Conservation (phyloP, 2,797 vertebrate species). For the Oryzias sinensis region DNA sequence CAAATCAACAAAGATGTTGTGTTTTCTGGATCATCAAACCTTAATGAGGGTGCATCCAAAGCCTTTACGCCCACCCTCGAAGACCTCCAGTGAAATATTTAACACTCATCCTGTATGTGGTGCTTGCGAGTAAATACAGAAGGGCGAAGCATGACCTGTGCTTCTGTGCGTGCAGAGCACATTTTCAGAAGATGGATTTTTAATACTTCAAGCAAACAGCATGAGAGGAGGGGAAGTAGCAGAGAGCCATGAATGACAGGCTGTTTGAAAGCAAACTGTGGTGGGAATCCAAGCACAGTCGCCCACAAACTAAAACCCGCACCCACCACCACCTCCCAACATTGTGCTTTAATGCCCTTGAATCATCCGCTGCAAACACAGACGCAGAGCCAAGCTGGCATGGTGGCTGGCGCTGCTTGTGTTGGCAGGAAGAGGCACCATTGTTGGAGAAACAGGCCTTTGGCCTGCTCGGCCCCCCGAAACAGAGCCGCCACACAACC, state of each 20-base stretch:
- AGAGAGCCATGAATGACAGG: constrained; percentile 47
- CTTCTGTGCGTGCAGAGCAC: constrained; percentile 50
- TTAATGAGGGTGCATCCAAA: constrained; percentile 47
- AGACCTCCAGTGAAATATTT: constrained; percentile 48
- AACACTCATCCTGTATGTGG: constrained; percentile 31
- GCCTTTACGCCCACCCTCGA: constrained; percentile 31
- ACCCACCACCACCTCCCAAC: constrained; percentile 3
- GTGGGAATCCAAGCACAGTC: constrained; percentile 53
- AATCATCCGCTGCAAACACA: constrained; percentile 63
- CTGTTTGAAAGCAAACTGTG: constrained; percentile 53
- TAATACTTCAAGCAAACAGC: constrained; percentile 30
- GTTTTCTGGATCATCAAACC: constrained; percentile 54
- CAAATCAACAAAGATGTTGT: constrained; percentile 64
- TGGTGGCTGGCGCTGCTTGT: constrained; percentile 45
- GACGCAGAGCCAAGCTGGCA: constrained; percentile 65
- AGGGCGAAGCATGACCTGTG: constrained; percentile 51
- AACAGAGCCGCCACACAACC: constrained; percentile 40
- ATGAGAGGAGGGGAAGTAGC: constrained; percentile 52
- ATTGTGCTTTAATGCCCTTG: constrained; percentile 70
- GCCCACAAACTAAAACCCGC: constrained; percentile 38
- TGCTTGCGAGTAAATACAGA: constrained; percentile 45
- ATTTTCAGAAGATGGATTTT: constrained; percentile 43
- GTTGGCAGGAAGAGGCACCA: constrained; percentile 67
- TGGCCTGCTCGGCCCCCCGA: constrained; percentile 41
- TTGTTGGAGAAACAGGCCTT: constrained; percentile 61